Percentiles rank a stretch among this genome's conserved stretches.
Evolutionary conservation across 2,888 invertebrate genomes (phyloP).

Genomic region (Latheticus oryzae): DNA sequence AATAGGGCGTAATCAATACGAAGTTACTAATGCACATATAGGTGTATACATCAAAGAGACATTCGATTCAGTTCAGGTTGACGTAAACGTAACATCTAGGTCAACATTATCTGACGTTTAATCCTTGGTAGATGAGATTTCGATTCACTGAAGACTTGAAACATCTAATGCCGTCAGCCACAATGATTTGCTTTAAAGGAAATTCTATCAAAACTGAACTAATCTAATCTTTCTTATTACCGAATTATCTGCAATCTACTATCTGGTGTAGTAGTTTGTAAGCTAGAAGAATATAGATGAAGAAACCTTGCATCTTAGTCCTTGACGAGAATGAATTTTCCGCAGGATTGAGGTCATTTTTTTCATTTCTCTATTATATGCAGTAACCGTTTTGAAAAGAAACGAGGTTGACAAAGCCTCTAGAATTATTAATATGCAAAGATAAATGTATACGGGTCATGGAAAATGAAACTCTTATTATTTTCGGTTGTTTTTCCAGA

Average conservation of each 20-base stretch:
- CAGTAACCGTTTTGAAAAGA: slow-evolving; percentile 6
- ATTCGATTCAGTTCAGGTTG: slow-evolving; percentile 12
- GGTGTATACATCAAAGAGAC: slow-evolving; percentile 24
- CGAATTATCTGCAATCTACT: no score
- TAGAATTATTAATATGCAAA: slow-evolving; percentile 33
- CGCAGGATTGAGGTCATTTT: slow-evolving; percentile 18
- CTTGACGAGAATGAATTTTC: slow-evolving; percentile 29
- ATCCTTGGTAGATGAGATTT: neutral
- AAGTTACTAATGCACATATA: slow-evolving; percentile 18
- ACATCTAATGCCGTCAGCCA: no score
- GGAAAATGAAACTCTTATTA: slow-evolving; percentile 29
- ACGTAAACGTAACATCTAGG: slow-evolving; percentile 10
- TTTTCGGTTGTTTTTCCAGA: no score
- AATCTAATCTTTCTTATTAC: no score
- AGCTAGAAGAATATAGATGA: neutral
- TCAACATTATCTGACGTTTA: slow-evolving; percentile 11
- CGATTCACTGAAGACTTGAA: no score
- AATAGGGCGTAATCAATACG: slow-evolving; percentile 23
- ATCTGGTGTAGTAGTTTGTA: no score
- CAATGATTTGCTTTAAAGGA: no score
- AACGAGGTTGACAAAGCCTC: slow-evolving; percentile 30
- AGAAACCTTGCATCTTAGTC: slow-evolving; percentile 19
- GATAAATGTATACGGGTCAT: slow-evolving; percentile 32
- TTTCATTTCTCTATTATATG: slow-evolving; percentile 8
- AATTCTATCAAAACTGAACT: no score